These are phyloP conservation scores for Anomalospiza imberbis DNA, from an alignment of 2,797 vertebrate species.

Conservation along the genomic window DNA sequence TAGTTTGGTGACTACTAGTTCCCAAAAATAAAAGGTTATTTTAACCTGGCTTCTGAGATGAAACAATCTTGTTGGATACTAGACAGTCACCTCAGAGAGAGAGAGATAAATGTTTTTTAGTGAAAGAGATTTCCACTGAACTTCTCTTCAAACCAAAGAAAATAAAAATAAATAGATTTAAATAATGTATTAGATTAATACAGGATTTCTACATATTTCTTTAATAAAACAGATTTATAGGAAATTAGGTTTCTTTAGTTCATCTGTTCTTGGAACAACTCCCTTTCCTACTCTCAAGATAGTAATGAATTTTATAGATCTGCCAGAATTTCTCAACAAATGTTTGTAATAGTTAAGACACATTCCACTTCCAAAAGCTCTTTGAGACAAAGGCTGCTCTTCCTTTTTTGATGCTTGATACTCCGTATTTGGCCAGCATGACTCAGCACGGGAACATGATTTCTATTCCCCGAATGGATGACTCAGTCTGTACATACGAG, in stretches of 20 bases:
- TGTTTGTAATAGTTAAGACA: not conserved
- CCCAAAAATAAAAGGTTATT: not conserved
- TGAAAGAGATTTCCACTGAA: not conserved
- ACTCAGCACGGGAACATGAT: not conserved
- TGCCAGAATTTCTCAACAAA: not conserved
- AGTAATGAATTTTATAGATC: not conserved
- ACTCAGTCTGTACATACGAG: not conserved
- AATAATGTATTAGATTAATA: not conserved
- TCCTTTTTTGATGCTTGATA: not conserved
- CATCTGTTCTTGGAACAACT: not conserved
- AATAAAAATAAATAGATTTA: not conserved
- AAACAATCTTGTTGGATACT: not conserved
- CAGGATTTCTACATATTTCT: not conserved
- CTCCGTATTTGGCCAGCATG: not conserved
- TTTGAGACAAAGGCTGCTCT: not conserved
- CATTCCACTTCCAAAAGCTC: not conserved
- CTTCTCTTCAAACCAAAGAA: not conserved
- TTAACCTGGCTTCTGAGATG: not conserved
- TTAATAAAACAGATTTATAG: not conserved
- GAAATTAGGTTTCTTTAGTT: not conserved
- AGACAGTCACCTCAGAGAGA: not conserved
- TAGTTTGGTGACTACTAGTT: not conserved
- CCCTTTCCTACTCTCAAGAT: not conserved
- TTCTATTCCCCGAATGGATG: not conserved
- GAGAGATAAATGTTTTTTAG: fast-evolving